phyloP scores from a whole-genome alignment of 2,888 invertebrate species.

The Macrophya annulata region DNA sequence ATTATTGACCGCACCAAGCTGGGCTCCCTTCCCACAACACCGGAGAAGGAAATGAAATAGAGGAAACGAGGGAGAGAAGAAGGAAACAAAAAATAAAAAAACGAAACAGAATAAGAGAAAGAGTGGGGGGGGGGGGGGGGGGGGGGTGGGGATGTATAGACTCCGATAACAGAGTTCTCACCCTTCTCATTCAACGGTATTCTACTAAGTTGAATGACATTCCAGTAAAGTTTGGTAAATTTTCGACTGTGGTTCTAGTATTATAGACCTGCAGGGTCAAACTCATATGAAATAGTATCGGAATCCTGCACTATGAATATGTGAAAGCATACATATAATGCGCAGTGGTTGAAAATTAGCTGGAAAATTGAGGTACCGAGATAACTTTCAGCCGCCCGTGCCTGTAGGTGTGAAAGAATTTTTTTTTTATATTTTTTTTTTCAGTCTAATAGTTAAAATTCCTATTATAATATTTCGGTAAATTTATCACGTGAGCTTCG shows the following conservation, averaged over 20 bases:
- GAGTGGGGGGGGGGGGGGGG: no score
- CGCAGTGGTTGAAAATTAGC: background rate
- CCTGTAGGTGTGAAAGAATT: background rate
- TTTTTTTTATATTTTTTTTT: background rate
- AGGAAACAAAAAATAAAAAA: no score
- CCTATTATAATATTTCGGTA: background rate
- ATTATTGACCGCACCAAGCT: background rate
- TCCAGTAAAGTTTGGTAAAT: conserved; percentile 6
- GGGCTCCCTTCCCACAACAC: background rate
- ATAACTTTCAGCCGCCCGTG: background rate
- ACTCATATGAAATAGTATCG: background rate
- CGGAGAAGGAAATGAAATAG: conserved; percentile 24
- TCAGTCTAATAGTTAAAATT: background rate
- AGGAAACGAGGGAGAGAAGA: background rate
- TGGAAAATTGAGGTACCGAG: background rate
- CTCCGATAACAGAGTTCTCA: conserved; percentile 31
- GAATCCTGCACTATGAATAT: background rate
- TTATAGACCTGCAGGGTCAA: background rate
- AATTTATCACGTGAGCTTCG: background rate
- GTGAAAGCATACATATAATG: background rate
- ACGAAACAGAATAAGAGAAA: no score
- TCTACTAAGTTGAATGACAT: conserved; percentile 22
- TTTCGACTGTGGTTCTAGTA: background rate
- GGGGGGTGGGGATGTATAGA: no score
- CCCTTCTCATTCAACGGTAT: conserved; percentile 30